Conservation (phyloP, 1,140 invertebrate genomes). For the Cherax destructor region DNA sequence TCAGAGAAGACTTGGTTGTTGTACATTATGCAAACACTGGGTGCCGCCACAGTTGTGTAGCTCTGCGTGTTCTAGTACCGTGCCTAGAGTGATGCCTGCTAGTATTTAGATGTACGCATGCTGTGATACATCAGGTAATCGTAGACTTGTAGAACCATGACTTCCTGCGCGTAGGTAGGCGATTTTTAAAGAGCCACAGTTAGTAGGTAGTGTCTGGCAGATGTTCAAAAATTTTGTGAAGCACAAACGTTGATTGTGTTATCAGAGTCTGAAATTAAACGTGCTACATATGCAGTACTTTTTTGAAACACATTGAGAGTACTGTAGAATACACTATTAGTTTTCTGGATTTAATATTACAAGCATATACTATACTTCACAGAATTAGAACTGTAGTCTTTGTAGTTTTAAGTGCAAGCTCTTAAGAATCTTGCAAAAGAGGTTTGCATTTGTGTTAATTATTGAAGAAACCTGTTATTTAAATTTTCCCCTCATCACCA, state of each 20-base stretch:
- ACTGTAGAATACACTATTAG: background rate
- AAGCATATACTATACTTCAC: background rate
- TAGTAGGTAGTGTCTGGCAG: conserved; percentile 32
- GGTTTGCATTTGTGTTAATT: background rate
- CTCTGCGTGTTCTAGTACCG: conserved; percentile 55
- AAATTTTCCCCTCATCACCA: background rate
- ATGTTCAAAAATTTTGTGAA: background rate
- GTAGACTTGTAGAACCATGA: conserved; percentile 52
- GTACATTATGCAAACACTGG: conserved; percentile 49
- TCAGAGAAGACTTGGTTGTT: conserved; percentile 18
- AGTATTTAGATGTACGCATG: conserved; percentile 62
- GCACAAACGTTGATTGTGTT: background rate
- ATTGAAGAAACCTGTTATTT: conserved; percentile 7
- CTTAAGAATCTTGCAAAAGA: conserved; percentile 15
- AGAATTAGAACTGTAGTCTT: conserved; percentile 14
- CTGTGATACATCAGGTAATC: conserved; percentile 65
- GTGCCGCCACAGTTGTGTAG: conserved; percentile 54
- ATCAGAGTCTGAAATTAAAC: background rate
- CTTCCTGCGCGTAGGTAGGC: conserved; percentile 59
- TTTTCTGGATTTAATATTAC: background rate
- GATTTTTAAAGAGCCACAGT: conserved; percentile 49
- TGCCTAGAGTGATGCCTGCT: conserved; percentile 53
- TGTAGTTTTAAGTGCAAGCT: conserved; percentile 16
- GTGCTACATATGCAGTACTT: background rate
- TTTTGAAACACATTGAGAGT: background rate